Base-by-base conservation (phyloP, 2,888 invertebrate genomes). In the Caenorhabditis sulstoni region DNA sequence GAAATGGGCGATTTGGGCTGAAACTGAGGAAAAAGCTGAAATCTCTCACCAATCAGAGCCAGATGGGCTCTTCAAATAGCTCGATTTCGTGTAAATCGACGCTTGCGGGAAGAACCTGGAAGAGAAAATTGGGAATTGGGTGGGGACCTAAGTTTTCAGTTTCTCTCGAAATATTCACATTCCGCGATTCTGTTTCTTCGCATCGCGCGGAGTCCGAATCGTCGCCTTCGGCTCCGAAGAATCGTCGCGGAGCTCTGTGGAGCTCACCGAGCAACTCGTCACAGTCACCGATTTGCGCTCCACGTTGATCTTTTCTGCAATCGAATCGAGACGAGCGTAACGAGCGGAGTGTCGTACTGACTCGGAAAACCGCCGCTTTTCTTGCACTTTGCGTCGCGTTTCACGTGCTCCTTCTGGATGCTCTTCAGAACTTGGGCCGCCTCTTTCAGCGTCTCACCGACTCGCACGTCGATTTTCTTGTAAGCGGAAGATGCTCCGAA, bases 401-500 rank as follows among this genome's bases (percentile, higher is more conserved):
- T 18, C 18, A 49, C 61, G 22, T 37, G 35, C 1, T 16, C 49
- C 14, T 49, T 35, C 14, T 57, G 37, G 9, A 49, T 16, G 20
- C 47, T 18, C 29, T 55, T 44, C 29, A 75, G 52, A 11, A 75
- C 37, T 22, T 66, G 18, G 29, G 66, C 61, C 11, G 74, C 74
- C 20, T 47, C 55, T 41, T 55, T n/a, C n/a, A 75, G 47, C 29
- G 66, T 75, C 16, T 4, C 22, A 4, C 47, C 44, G 8, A 75
- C 74, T 22, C 29, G 18, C 3, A n/a, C 55, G 53, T 75, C 74
- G 39, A 66, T 74, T 66, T 22, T 52, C 14, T 66, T 59, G 47
- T 66, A 74, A 5, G 66, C 66, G 14, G n/a, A 8, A 12, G 52
- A 23, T n/a, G 66, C 74, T 58, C 74, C 61, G 55, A 61, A 55